Conservation (phyloP, 2,888 invertebrate genomes). For the Theodoxus fluviatilis region DNA sequence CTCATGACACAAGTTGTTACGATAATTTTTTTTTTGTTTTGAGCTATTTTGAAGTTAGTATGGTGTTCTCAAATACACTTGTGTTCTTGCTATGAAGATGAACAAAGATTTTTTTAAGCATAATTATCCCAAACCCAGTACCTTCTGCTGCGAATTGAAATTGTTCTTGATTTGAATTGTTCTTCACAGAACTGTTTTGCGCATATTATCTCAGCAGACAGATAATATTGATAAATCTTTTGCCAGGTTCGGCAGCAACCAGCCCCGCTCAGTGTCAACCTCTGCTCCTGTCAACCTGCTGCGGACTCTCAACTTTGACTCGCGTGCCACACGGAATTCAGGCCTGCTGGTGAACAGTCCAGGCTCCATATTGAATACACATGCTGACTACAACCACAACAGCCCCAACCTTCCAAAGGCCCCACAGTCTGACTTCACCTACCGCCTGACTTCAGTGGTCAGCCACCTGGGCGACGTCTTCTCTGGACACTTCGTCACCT, state of each 20-base stretch:
- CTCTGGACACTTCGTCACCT: slow-evolving; percentile 94
- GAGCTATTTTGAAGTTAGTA: no score
- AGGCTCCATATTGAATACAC: slow-evolving; percentile 28
- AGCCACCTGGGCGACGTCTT: slow-evolving; percentile 89
- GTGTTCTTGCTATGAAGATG: no score
- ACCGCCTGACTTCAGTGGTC: slow-evolving; percentile 83
- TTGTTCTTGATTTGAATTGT: no score
- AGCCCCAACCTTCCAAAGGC: slow-evolving; percentile 29
- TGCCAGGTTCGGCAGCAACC: slow-evolving; percentile 29
- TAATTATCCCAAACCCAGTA: no score
- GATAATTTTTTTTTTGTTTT: no score
- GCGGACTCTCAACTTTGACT: slow-evolving; percentile 60
- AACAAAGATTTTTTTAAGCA: no score
- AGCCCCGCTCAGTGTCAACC: slow-evolving; percentile 28
- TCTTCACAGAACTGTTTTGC: no score
- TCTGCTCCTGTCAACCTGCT: slow-evolving; percentile 57
- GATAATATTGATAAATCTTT: no score
- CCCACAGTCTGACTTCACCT: slow-evolving; percentile 69
- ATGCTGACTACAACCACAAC: slow-evolving; percentile 39
- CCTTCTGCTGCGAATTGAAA: no score
- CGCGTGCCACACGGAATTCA: slow-evolving; percentile 45
- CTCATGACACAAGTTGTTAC: no score
- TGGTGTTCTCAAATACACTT: no score
- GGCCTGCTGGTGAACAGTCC: slow-evolving; percentile 46
- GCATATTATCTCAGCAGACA: no score